phyloP scores from a whole-genome alignment of 2,888 invertebrate species.

The Lasius platythorax region DNA sequence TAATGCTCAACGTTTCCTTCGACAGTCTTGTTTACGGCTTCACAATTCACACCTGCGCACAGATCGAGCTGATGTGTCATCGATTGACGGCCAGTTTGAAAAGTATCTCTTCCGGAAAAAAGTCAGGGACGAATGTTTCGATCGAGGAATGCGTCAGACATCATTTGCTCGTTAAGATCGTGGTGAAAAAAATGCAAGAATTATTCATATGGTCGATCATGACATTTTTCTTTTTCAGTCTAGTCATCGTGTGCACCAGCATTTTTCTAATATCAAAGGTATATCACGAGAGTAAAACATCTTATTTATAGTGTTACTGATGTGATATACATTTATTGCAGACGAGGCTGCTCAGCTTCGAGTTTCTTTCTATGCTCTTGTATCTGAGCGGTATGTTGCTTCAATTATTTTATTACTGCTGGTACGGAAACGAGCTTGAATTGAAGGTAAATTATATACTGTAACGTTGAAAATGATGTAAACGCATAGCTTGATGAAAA shows the following conservation, averaged over 20 bases:
- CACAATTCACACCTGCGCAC: conserved; percentile 66
- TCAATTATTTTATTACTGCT: conserved; percentile 77
- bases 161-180: conserved; percentile 47
- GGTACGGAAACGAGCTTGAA: conserved; percentile 74
- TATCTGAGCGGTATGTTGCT: conserved; percentile 68
- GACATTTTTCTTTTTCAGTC: conserved; percentile 66
- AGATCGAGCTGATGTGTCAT: conserved; percentile 64
- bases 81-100: conserved; percentile 46
- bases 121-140: neutral
- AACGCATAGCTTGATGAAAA: no score
- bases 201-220: conserved; percentile 64
- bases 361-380: conserved; percentile 58
- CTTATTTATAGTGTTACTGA: neutral
- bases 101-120: neutral
- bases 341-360: conserved; percentile 57
- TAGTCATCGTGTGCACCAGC: conserved; percentile 70
- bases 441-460: conserved; percentile 49
- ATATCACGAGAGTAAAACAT: neutral
- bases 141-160: conserved; percentile 47
- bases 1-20: conserved; percentile 59
- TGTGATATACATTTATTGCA: conserved; percentile 24
- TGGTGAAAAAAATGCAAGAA: conserved; percentile 59
- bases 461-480: neutral
- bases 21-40: conserved; percentile 66
- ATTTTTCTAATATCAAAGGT: conserved; percentile 69